phyloP scores from a whole-genome alignment of 1,140 invertebrate species.

The Anastatus disparis region DNA sequence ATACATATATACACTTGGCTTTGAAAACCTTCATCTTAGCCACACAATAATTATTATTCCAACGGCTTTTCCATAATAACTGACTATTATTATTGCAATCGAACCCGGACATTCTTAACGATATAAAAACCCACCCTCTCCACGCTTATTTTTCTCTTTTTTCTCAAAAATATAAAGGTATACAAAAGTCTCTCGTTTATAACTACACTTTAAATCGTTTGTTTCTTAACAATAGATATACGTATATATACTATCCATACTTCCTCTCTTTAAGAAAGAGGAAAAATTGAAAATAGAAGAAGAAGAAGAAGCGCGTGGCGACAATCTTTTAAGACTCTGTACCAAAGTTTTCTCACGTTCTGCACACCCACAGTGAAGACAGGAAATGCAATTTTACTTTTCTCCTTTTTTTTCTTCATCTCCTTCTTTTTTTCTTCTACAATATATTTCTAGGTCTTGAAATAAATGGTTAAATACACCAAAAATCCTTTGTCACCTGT shows the following conservation, averaged over 20 bases:
- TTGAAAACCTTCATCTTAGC: neutral
- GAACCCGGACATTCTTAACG: neutral
- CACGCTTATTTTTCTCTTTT: too few relatives aligned
- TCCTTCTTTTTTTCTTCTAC: too few relatives aligned
- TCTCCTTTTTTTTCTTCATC: too few relatives aligned
- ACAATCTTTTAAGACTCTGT: conserved; percentile 13
- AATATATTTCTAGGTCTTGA: conserved; percentile 16
- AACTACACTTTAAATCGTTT: too few relatives aligned
- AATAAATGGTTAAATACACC: conserved; percentile 32
- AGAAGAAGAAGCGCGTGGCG: neutral
- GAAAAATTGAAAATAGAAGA: neutral
- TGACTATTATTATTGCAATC: conserved; percentile 16
- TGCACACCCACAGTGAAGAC: conserved; percentile 15
- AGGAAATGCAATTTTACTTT: conserved; percentile 32
- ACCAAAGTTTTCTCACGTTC: conserved; percentile 24
- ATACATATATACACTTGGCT: too few relatives aligned
- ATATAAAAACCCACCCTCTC: too few relatives aligned
- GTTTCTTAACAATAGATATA: too few relatives aligned
- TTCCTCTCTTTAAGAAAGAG: too few relatives aligned
- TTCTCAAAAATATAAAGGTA: too few relatives aligned
- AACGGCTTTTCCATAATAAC: neutral
- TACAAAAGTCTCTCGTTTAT: neutral
- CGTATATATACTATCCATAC: too few relatives aligned
- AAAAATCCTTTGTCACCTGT: too few relatives aligned
- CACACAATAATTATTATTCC: neutral